Percentiles rank a stretch among this genome's conserved stretches.
These are phyloP conservation scores for Pedionomus torquatus DNA, from an alignment of 2,113 vertebrate genomes.

Conservation along the genomic window DNA sequence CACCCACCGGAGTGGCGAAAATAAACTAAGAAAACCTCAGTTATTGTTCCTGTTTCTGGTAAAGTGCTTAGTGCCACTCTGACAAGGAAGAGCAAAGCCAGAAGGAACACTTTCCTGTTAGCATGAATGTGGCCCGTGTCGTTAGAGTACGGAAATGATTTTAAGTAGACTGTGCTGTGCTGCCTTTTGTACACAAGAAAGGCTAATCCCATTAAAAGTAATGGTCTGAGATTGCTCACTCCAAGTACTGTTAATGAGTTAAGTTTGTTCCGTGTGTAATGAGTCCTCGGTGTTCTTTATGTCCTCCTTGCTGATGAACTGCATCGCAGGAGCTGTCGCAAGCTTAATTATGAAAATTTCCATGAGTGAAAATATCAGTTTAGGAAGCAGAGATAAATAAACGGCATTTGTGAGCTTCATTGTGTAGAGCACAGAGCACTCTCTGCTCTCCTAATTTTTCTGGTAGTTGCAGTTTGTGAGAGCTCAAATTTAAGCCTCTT, in stretches of 20 bases:
- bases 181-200: slow-evolving; percentile 60
- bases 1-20: background rate
- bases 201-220: slow-evolving; percentile 65
- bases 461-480: background rate
- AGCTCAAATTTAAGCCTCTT: background rate
- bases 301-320: slow-evolving; percentile 35
- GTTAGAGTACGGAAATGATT: slow-evolving; percentile 52
- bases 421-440: background rate
- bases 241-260: slow-evolving; percentile 58
- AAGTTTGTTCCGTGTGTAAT: slow-evolving; percentile 61
- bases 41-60: slow-evolving; percentile 3
- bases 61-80: background rate
- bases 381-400: slow-evolving; percentile 37
- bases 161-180: slow-evolving; percentile 28
- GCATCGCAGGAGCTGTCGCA: slow-evolving; percentile 15
- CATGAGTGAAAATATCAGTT: slow-evolving; percentile 37
- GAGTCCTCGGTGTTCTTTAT: slow-evolving; percentile 46
- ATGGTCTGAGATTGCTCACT: slow-evolving; percentile 58
- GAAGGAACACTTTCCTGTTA: slow-evolving; percentile 22
- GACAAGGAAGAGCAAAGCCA: slow-evolving; percentile 38
- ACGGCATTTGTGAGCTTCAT: background rate
- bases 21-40: slow-evolving; percentile 13
- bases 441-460: background rate
- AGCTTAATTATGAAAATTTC: slow-evolving; percentile 57
- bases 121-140: slow-evolving; percentile 25